Base-by-base conservation (phyloP, 2,113 vertebrate genomes). In the Tonatia bakeri region DNA sequence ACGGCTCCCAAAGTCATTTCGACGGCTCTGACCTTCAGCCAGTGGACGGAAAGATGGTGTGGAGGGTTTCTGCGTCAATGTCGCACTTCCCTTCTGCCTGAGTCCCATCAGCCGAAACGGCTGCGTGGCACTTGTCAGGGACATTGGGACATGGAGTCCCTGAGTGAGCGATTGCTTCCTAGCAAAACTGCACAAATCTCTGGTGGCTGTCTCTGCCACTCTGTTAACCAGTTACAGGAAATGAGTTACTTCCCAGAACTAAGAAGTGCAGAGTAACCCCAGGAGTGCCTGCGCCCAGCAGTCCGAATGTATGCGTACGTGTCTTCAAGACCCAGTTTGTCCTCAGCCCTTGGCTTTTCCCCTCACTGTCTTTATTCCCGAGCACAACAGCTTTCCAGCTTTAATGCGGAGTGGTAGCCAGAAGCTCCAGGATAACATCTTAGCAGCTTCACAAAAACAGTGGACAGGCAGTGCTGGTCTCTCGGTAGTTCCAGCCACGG, bases 291-390 rank as follows among this genome's bases (percentile, higher is more conserved):
- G 8, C 4, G 45, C 19, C 26, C 12, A 52, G 61, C 16, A 50
- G 17, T 20, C 19, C 7, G 7, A 19, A 7, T 31, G 0, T 20
- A 9, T 11, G 15, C 11, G 26, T 31, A 4, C 28, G 10, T 31
- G 40, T n/a, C 31, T 10, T 10, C 47, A 52, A 33, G 80, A 59
- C 65, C 38, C 72, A n/a, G 20, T 88, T 24, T 54, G 70, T 50
- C 22, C 19, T 72, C 10, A 10, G 10, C 40, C 54, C 26, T 47
- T 3, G 5, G 22, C 24, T 12, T 16, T 38, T 1, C 2, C 45
- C 0, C 17, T 9, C 59, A 22, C 9, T 3, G 16, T 79, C 40
- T 16, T 77, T 28, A 47, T 10, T 88, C 4, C 10, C 14, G 45
- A 75, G 7, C 1, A 84, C 45, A 65, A 56, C 81, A 9, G 0